Base-by-base conservation (phyloP, 2,113 vertebrate genomes). In the Seriola dumerili region DNA sequence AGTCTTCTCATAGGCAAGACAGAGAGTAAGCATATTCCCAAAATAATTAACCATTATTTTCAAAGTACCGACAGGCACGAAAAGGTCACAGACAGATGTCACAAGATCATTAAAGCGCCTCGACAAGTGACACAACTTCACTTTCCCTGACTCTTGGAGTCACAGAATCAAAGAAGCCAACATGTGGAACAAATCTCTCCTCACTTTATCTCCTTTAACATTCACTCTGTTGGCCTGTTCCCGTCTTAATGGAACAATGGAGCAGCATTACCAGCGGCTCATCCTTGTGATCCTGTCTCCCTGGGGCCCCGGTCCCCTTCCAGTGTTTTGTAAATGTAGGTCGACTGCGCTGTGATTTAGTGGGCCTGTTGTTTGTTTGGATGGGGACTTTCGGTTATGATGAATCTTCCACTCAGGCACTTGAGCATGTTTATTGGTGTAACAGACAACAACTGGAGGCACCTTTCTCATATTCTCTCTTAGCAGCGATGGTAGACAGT, bases 261-360 rank as follows among this genome's bases (percentile, higher is more conserved):
- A 80, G 86, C 80, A 76, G 91, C 85, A 87, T 91, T 92, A 91
- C 87, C 88, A 88, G 90, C 92, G 87, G 93, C 92, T 94, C 92
- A 93, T 91, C 92, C 94, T 90, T 93, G 91, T 91, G 93, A 94
- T 92, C 90, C 89, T 70, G 81, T 52, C 63, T 90, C 92, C 88
- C 87, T 7, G 63, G 89, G 84, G 91, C 77, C 71, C 84, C 84
- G 14, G 65, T 87, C 89, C 78, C 85, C 73, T 84, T 89, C 86
- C 81, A 81, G 67, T 72, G 67, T 50, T 78, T 87, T 78, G 84
- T 40, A 52, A 91, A 94, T 93, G 90, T 94, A 93, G 94, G 94
- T 93, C 93, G 86, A 62, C 87, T 42, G 83, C 68, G 11, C 78
- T 84, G 79, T 72, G 88, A 63, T 87, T 89, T 86, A 72, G 83